phyloP scores from a whole-genome alignment of 2,888 invertebrate genomes.

The Drosophila imparisetae region DNA sequence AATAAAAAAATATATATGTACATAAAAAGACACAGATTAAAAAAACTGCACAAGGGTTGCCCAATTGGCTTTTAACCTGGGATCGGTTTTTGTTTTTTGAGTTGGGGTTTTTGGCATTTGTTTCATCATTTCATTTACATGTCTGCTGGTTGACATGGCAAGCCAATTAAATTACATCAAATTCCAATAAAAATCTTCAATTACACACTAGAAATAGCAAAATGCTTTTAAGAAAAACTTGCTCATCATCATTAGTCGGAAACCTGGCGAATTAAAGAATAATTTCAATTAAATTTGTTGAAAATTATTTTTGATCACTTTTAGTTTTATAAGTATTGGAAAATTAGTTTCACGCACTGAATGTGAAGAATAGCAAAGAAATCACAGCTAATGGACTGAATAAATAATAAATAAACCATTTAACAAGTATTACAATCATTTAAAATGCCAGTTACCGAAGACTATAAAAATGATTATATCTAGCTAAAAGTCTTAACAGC shows the following conservation, averaged over 20 bases:
- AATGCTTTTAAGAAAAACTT: not conserved
- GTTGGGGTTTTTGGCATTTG: constrained; percentile 31
- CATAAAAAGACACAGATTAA: constrained; percentile 1
- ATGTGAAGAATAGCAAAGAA: not conserved
- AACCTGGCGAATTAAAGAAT: not conserved
- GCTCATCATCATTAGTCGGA: not conserved
- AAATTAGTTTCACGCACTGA: not conserved
- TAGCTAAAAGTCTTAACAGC: constrained; percentile 7
- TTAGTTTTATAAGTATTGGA: not conserved
- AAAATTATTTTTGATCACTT: not conserved
- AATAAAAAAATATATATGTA: constrained; percentile 2
- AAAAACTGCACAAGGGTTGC: constrained; percentile 57
- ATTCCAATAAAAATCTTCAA: not conserved
- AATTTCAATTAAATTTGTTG: not conserved
- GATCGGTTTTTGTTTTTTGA: constrained; percentile 23
- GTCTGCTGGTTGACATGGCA: constrained; percentile 70
- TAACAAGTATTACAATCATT: constrained; percentile 24
- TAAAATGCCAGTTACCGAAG: constrained; percentile 35
- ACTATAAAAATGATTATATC: constrained; percentile 18
- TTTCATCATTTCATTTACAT: constrained; percentile 64
- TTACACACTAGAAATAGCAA: not conserved
- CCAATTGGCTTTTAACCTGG: constrained; percentile 60
- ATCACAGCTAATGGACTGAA: not conserved
- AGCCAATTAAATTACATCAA: constrained; percentile 21
- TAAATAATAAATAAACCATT: not conserved